Percentiles rank a stretch among this genome's conserved stretches.
phyloP scores from a whole-genome alignment of 2,113 vertebrate genomes.

The Psettodes erumei region DNA sequence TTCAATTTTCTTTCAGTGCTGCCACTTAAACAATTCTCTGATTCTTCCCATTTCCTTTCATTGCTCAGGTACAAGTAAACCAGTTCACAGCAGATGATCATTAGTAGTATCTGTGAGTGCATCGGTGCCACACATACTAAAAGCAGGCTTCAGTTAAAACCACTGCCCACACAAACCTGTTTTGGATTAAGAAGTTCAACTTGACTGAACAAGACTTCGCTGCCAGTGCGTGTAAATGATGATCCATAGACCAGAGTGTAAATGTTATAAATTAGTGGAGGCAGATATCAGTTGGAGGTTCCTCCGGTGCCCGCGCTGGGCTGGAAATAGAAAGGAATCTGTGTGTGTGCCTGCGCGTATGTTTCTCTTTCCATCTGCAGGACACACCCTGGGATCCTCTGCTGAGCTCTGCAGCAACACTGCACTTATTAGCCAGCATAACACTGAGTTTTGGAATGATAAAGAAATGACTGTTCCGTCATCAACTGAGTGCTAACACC shows the following conservation, averaged over 20 bases:
- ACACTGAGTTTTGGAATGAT: slow-evolving; percentile 23
- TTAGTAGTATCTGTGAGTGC: slow-evolving; percentile 4
- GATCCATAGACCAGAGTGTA: slow-evolving; percentile 21
- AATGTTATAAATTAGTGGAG: slow-evolving; percentile 52
- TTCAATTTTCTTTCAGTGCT: background rate
- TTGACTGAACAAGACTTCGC: slow-evolving; percentile 36
- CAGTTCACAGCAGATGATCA: background rate
- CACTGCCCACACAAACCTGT: slow-evolving; percentile 36
- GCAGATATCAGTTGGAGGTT: slow-evolving; percentile 60
- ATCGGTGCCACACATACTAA: slow-evolving; percentile 10
- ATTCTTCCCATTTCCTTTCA: background rate
- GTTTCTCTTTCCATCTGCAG: slow-evolving; percentile 73
- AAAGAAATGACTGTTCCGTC: slow-evolving; percentile 14
- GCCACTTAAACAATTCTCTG: background rate
- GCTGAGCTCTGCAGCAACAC: slow-evolving; percentile 62
- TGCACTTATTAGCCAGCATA: slow-evolving; percentile 44
- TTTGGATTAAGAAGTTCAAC: slow-evolving; percentile 41
- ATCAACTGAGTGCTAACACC: background rate
- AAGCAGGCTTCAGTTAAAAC: slow-evolving; percentile 19
- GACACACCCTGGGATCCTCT: slow-evolving; percentile 71
- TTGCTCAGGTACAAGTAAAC: slow-evolving; percentile 7
- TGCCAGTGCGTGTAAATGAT: slow-evolving; percentile 23
- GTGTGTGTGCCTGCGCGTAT: slow-evolving; percentile 57
- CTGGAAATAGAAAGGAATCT: slow-evolving; percentile 81
- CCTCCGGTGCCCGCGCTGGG: slow-evolving; percentile 37